These are phyloP conservation scores for Trissolcus brochymenae DNA, from an alignment of 2,888 invertebrate species.

Conservation along the genomic window DNA sequence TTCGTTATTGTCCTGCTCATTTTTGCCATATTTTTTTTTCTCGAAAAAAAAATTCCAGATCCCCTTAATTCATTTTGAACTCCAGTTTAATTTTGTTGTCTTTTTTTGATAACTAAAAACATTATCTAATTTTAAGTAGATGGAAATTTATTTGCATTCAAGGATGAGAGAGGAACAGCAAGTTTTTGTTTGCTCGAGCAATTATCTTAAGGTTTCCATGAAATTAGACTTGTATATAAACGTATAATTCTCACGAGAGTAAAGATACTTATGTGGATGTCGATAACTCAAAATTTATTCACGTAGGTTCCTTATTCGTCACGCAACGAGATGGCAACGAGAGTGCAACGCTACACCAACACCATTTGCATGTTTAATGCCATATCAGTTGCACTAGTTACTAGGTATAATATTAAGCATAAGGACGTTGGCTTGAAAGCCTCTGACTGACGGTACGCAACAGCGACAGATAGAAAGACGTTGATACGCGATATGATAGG, in stretches of 20 bases:
- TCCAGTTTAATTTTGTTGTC: no score
- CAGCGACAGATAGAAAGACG: slow-evolving; percentile 40
- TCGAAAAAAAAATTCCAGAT: background rate
- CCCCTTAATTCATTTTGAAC: no score
- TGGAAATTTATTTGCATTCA: no score
- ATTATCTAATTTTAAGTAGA: no score
- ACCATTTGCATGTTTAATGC: slow-evolving; percentile 71
- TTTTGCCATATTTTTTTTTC: slow-evolving; percentile 20
- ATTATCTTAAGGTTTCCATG: no score
- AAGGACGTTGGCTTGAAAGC: slow-evolving; percentile 51
- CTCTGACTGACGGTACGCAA: slow-evolving; percentile 35
- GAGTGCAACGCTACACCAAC: slow-evolving; percentile 65
- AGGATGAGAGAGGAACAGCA: no score
- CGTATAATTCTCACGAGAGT: slow-evolving; percentile 44
- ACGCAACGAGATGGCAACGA: slow-evolving; percentile 58
- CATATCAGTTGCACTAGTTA: slow-evolving; percentile 64
- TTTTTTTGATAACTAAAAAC: no score
- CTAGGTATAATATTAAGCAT: slow-evolving; percentile 64
- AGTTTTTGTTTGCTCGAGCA: no score
- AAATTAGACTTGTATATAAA: background rate
- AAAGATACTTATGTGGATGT: slow-evolving; percentile 67
- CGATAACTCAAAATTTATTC: slow-evolving; percentile 73
- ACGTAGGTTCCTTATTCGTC: slow-evolving; percentile 63
- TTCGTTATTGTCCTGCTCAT: slow-evolving; percentile 57
- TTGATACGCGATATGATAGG: slow-evolving; percentile 35